phyloP scores from a whole-genome alignment of 2,113 vertebrate species.

The Limanda limanda region DNA sequence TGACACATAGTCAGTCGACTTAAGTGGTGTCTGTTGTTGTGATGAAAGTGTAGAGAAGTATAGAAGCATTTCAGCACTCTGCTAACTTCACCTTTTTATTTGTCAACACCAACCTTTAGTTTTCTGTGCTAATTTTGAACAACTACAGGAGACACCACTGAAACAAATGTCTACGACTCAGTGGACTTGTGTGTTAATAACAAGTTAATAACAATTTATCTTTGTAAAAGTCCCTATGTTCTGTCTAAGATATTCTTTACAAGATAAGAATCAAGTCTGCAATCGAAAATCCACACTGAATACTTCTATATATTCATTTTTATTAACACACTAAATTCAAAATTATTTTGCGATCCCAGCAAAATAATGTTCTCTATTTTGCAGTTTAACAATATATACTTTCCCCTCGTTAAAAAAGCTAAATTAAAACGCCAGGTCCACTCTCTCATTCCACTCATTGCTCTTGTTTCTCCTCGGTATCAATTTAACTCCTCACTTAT shows the following conservation, averaged over 20 bases:
- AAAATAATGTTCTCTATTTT: conserved; percentile 9
- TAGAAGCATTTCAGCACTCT: neutral
- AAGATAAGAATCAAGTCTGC: neutral
- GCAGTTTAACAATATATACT: conserved; percentile 12
- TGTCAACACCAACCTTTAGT: neutral
- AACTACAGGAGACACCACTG: neutral
- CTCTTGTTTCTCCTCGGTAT: conserved; percentile 38
- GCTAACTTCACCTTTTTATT: no score
- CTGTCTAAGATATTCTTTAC: neutral
- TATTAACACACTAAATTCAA: neutral
- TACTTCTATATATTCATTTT: conserved; percentile 1
- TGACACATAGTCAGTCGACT: no score
- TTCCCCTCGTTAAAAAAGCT: conserved; percentile 44
- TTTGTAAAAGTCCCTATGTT: no score
- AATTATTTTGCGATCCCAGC: neutral
- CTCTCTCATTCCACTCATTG: conserved; percentile 46
- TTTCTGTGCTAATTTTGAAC: neutral
- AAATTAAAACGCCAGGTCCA: conserved; percentile 47
- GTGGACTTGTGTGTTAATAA: no score
- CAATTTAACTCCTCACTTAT: conserved; percentile 72
- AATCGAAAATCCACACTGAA: neutral
- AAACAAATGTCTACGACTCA: neutral
- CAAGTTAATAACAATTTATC: no score
- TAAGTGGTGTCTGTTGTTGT: neutral
- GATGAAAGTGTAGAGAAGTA: neutral